Evolutionary conservation across 2,113 vertebrate species (phyloP).

Genomic region (Perca fluviatilis): DNA sequence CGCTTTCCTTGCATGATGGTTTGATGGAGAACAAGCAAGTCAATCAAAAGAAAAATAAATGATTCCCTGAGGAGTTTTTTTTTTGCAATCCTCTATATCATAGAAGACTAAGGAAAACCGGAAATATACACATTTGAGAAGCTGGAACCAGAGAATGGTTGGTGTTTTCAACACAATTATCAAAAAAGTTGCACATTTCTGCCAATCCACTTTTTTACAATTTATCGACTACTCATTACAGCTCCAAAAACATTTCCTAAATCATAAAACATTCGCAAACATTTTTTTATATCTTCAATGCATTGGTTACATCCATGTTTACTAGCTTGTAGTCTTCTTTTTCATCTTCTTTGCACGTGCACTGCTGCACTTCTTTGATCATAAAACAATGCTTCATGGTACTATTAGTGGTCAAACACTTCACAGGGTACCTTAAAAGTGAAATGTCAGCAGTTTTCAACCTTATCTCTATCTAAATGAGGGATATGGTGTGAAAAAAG

Average conservation of each 20-base stretch:
- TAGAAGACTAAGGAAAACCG: not conserved
- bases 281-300: not conserved
- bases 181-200: not conserved
- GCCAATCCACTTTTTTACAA: not conserved
- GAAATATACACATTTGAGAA: not conserved
- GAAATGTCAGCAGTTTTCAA: no score
- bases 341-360: not conserved
- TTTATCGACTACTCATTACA: not conserved
- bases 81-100: not conserved
- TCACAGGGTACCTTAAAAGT: not conserved
- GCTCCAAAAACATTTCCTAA: not conserved
- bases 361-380: not conserved
- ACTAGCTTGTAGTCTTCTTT: not conserved
- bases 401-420: not conserved
- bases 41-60: not conserved
- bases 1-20: not conserved
- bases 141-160: not conserved
- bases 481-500: no score
- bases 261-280: not conserved
- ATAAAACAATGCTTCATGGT: not conserved
- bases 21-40: not conserved
- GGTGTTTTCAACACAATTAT: not conserved
- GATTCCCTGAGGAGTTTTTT: not conserved
- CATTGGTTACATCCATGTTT: not conserved
- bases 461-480: no score